Conservation (phyloP, 1,140 invertebrate species). For the Drosophila murphyi region DNA sequence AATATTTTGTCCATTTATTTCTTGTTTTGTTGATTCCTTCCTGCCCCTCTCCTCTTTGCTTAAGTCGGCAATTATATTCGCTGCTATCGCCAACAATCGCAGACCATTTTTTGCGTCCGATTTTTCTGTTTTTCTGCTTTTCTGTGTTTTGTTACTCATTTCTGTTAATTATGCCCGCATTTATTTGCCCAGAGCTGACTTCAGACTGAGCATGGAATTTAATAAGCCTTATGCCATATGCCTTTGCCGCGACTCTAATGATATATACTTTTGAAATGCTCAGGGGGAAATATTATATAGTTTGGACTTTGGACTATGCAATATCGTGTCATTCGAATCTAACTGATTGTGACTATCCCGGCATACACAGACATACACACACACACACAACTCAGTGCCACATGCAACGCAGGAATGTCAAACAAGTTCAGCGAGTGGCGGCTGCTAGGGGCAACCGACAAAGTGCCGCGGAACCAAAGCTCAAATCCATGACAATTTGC, state of each 20-base stretch:
- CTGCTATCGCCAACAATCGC: constrained; percentile 29
- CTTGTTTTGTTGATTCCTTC: too few species aligned
- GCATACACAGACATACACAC: neutral
- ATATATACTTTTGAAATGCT: constrained; percentile 31
- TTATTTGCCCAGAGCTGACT: constrained; percentile 50
- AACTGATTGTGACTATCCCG: constrained; percentile 44
- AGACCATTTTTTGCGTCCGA: constrained; percentile 4
- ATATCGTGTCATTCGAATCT: constrained; percentile 34
- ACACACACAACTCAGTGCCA: too few species aligned
- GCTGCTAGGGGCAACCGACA: constrained; percentile 71
- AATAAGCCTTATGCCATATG: constrained; percentile 60
- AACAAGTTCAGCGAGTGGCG: constrained; percentile 67
- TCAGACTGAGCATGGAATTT: constrained; percentile 48
- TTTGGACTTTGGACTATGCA: neutral
- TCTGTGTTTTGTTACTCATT: constrained; percentile 50
- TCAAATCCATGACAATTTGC: constrained; percentile 41
- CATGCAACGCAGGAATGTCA: constrained; percentile 44
- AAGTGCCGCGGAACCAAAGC: constrained; percentile 38
- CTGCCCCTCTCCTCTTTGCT: constrained; percentile 4
- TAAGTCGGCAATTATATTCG: constrained; percentile 45
- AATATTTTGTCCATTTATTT: too few species aligned
- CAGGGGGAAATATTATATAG: constrained; percentile 44
- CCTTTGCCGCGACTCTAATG: constrained; percentile 16
- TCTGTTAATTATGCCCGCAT: constrained; percentile 76
- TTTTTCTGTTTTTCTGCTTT: neutral